These are phyloP conservation scores for Elmis aenea DNA, from an alignment of 2,888 invertebrate genomes.

Conservation along the genomic window DNA sequence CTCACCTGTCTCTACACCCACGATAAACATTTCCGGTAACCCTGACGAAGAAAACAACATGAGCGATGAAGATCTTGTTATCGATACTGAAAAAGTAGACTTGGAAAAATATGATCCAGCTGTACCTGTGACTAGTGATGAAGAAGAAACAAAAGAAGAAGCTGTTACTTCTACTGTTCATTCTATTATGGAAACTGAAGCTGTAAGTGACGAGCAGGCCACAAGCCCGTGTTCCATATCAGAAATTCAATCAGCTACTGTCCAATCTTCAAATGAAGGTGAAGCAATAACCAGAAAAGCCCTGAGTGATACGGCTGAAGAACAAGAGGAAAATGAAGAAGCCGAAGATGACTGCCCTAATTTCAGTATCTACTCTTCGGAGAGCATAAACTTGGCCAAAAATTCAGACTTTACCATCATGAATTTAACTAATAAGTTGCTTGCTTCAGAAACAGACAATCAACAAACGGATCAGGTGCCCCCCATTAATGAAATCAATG, in stretches of 20 bases:
- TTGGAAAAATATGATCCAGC: slow-evolving; percentile 56
- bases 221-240: slow-evolving; percentile 16
- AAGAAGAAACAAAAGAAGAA: slow-evolving; percentile 28
- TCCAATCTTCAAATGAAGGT: slow-evolving; percentile 32
- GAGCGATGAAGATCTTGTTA: slow-evolving; percentile 55
- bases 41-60: slow-evolving; percentile 13
- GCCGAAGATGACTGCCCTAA: slow-evolving; percentile 73
- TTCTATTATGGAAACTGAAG: slow-evolving; percentile 6
- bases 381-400: slow-evolving; percentile 70
- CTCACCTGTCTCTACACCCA: slow-evolving; percentile 4
- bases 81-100: slow-evolving; percentile 45
- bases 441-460: background rate
- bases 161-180: slow-evolving; percentile 22
- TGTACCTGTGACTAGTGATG: slow-evolving; percentile 42
- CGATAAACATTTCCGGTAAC: slow-evolving; percentile 2
- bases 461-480: no score
- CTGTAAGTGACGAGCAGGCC: slow-evolving; percentile 9
- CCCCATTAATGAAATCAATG: no score
- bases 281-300: slow-evolving; percentile 15
- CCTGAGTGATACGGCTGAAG: slow-evolving; percentile 27
- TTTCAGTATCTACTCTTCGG: slow-evolving; percentile 78
- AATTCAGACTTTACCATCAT: slow-evolving; percentile 41
- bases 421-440: slow-evolving; percentile 1
- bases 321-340: slow-evolving; percentile 52
- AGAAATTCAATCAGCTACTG: slow-evolving; percentile 34